Percentiles rank a stretch among this genome's conserved stretches.
These are phyloP conservation scores for Metridium senile DNA, from an alignment of 92 coral and sea anemone genomes.

Conservation along the genomic window DNA sequence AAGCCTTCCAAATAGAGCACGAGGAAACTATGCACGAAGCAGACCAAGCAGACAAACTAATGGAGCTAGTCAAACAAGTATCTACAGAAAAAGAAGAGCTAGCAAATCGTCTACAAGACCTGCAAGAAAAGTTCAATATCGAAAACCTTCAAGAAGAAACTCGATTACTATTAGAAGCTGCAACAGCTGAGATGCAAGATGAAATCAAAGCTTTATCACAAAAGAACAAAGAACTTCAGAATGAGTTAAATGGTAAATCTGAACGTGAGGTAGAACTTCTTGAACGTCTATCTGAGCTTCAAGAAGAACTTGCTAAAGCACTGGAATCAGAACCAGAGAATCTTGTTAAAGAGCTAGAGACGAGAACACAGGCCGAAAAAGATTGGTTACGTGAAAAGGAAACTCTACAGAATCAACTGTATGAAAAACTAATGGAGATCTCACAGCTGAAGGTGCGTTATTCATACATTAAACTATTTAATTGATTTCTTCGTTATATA, in stretches of 20 bases:
- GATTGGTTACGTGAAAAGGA: constrained; percentile 84
- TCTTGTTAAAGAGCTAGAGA: constrained; percentile 50
- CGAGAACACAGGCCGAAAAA: constrained; percentile 58
- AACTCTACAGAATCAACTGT: constrained; percentile 84
- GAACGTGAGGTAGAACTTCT: constrained; percentile 74
- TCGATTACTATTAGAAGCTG: constrained; percentile 63
- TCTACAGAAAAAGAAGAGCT: constrained; percentile 56
- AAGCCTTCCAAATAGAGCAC: constrained; percentile 63
- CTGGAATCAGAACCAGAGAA: constrained; percentile 56
- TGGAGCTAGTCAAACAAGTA: constrained; percentile 65
- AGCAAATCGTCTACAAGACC: constrained; percentile 44
- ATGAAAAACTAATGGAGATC: constrained; percentile 85
- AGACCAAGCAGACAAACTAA: constrained; percentile 61
- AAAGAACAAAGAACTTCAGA: constrained; percentile 56
- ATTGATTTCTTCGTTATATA: neutral
- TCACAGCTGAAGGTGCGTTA: constrained; percentile 80
- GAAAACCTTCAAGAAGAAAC: constrained; percentile 53
- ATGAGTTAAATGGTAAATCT: constrained; percentile 62
- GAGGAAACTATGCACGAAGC: constrained; percentile 72
- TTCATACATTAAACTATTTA: neutral
- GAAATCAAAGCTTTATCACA: constrained; percentile 52
- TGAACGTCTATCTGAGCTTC: constrained; percentile 71
- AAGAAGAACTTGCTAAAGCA: constrained; percentile 72
- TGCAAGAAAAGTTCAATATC: constrained; percentile 47
- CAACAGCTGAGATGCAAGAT: constrained; percentile 53